These are phyloP conservation scores for Mola mola DNA, from an alignment of 2,113 vertebrate species.

Conservation along the genomic window DNA sequence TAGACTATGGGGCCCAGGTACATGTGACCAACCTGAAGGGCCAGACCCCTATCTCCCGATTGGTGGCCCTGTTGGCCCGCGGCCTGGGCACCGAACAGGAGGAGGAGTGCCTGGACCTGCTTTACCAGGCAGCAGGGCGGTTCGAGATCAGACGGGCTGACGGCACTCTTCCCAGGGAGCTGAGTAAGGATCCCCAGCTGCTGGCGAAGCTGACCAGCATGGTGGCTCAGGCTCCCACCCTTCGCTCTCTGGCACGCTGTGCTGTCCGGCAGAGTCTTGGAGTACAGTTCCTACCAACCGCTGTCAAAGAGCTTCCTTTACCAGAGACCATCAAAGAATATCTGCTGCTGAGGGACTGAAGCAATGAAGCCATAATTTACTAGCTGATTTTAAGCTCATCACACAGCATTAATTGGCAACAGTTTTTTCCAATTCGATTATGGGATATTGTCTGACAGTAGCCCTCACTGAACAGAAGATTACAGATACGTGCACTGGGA, in stretches of 20 bases:
- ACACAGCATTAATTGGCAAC: conserved; percentile 31
- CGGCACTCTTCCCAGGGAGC: conserved; percentile 88
- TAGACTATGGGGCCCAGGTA: conserved; percentile 92
- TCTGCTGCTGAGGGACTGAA: conserved; percentile 87
- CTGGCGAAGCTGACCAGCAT: conserved; percentile 86
- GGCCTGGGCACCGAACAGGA: conserved; percentile 92
- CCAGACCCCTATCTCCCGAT: conserved; percentile 90
- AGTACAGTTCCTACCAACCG: conserved; percentile 87
- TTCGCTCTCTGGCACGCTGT: conserved; percentile 88
- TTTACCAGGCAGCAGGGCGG: conserved; percentile 86
- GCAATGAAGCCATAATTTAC: conserved; percentile 16
- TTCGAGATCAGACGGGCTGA: conserved; percentile 87
- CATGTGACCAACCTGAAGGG: conserved; percentile 93
- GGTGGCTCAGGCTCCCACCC: conserved; percentile 85
- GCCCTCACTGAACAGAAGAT: conserved; percentile 14
- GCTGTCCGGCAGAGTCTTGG: conserved; percentile 90
- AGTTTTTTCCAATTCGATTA: conserved; percentile 6
- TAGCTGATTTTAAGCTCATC: conserved; percentile 34
- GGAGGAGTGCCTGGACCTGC: conserved; percentile 91
- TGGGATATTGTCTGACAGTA: conserved; percentile 17
- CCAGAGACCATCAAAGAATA: conserved; percentile 92
- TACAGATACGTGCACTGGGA: conserved; percentile 9
- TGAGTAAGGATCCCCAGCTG: conserved; percentile 90
- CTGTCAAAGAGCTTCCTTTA: conserved; percentile 91
- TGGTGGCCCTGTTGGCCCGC: conserved; percentile 89